A percentile compares a stretch with the other conserved stretches of the same genome.
Conservation (phyloP, 2,888 invertebrate species). For the Eurytoma adleriae region DNA sequence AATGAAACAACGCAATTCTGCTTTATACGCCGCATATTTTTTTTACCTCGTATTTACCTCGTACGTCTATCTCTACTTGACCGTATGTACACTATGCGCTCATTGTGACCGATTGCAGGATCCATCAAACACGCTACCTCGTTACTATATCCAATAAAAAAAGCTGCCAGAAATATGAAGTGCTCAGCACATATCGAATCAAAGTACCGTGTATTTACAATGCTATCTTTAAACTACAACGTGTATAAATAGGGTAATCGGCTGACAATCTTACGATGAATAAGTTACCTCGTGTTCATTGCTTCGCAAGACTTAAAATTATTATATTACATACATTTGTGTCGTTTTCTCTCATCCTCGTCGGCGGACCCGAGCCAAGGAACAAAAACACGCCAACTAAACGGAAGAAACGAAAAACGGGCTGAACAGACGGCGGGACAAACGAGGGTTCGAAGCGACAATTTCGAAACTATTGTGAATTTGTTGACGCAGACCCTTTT, state of each 20-base stretch:
- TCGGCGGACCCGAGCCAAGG: background rate
- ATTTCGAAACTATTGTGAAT: constrained; percentile 27
- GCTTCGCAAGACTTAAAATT: constrained; percentile 42
- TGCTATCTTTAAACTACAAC: constrained; percentile 70
- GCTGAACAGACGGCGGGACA: too few relatives aligned
- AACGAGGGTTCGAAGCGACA: background rate
- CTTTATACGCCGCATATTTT: constrained; percentile 13
- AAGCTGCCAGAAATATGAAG: constrained; percentile 70
- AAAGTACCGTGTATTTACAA: constrained; percentile 72
- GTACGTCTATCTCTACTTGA: constrained; percentile 64
- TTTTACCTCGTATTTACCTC: constrained; percentile 30
- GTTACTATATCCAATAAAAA: constrained; percentile 62
- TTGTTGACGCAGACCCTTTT: constrained; percentile 37
- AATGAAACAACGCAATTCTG: too few relatives aligned
- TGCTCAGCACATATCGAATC: constrained; percentile 73
- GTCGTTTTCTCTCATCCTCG: background rate
- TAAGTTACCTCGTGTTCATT: constrained; percentile 26
- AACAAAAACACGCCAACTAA: constrained; percentile 14
- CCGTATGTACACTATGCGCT: constrained; percentile 70
- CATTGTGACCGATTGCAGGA: constrained; percentile 65
- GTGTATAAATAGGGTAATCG: constrained; percentile 62
- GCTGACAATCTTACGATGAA: constrained; percentile 48
- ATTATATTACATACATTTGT: constrained; percentile 44
- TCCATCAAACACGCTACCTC: constrained; percentile 41
- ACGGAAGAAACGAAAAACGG: background rate